Percentiles rank a stretch among this genome's conserved stretches.
Evolutionary conservation across 1,140 invertebrate species (phyloP).

Genomic region (Grapholita molesta): DNA sequence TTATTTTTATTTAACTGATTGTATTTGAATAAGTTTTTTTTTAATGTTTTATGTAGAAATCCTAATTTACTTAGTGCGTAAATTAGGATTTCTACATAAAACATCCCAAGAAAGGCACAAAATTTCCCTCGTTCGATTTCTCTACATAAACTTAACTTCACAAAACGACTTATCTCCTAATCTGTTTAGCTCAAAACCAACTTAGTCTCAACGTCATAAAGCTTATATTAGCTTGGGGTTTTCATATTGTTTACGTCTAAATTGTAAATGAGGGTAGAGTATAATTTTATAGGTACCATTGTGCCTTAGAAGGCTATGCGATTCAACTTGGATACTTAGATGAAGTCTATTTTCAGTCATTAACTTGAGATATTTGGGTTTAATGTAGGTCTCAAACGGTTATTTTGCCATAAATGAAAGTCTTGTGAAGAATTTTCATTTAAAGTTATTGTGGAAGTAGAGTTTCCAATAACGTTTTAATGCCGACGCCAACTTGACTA

Average conservation of each 20-base stretch:
- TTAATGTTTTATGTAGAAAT: too few species aligned
- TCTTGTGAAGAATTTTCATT: background rate
- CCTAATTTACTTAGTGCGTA: too few species aligned
- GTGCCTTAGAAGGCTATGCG: background rate
- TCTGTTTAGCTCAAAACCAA: background rate
- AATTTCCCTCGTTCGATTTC: background rate
- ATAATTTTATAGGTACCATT: conserved; percentile 3
- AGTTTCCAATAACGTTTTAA: background rate
- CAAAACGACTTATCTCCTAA: background rate
- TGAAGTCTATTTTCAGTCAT: background rate
- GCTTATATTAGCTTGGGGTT: background rate
- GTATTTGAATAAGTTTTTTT: too few species aligned
- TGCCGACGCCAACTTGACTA: background rate
- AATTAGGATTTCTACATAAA: too few species aligned
- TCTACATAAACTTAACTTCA: background rate
- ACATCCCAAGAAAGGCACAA: background rate
- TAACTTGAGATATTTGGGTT: background rate
- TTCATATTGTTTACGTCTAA: background rate
- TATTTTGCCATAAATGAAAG: background rate
- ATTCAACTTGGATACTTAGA: background rate
- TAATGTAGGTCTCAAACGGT: background rate
- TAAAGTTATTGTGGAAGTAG: background rate
- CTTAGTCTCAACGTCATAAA: background rate
- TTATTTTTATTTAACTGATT: background rate
- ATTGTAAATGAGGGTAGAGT: background rate